phyloP scores from a whole-genome alignment of 2,888 invertebrate species.

The Oscheius sp. region DNA sequence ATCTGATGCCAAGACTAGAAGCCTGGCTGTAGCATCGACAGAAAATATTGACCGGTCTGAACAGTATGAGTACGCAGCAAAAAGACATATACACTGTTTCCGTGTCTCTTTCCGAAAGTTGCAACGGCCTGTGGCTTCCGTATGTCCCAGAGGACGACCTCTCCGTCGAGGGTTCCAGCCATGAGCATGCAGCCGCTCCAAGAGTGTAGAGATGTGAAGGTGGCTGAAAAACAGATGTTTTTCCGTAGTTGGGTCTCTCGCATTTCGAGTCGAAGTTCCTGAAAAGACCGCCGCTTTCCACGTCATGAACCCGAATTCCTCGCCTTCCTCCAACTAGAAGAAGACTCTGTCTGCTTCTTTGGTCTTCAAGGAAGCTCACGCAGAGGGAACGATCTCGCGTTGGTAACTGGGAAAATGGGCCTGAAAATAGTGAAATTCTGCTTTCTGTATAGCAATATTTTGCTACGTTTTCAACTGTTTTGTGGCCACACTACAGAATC shows the following conservation, averaged over 20 bases:
- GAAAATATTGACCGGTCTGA: constrained; percentile 16
- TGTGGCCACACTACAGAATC: too few species aligned
- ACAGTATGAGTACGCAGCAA: not conserved
- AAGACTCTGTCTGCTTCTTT: constrained; percentile 28
- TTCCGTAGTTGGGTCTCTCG: not conserved
- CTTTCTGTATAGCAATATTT: not conserved
- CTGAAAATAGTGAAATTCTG: not conserved
- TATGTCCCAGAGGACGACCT: constrained; percentile 24
- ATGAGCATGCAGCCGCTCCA: constrained; percentile 32
- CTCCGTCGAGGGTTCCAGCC: constrained; percentile 21
- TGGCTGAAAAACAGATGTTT: not conserved
- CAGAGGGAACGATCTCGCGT: constrained; percentile 9
- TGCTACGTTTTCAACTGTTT: too few species aligned
- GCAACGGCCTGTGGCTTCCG: constrained; percentile 17
- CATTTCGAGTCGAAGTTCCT: constrained; percentile 13
- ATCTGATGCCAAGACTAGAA: not conserved
- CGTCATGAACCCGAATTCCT: constrained; percentile 33
- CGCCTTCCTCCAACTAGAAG: constrained; percentile 19
- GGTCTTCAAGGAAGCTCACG: constrained; percentile 27
- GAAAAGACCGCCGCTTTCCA: constrained; percentile 28
- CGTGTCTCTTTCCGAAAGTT: constrained; percentile 10
- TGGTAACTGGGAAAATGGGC: not conserved
- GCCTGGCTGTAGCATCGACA: constrained; percentile 8
- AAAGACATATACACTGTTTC: not conserved
- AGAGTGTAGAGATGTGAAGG: constrained; percentile 21